phyloP scores from a whole-genome alignment of 2,888 invertebrate genomes.

The Malthinus flaveolus region DNA sequence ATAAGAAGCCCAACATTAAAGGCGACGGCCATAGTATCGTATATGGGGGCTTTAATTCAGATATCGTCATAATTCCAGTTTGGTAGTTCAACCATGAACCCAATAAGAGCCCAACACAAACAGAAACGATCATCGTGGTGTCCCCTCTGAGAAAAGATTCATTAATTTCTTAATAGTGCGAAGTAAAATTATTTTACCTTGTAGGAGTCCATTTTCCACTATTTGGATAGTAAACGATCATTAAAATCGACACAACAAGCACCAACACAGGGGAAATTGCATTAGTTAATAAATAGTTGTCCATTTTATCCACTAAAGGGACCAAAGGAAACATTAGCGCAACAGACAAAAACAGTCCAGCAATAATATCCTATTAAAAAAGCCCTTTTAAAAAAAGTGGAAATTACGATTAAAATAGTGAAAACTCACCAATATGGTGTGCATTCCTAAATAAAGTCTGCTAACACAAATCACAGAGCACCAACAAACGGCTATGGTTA shows the following conservation, averaged over 20 bases:
- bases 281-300: conserved; percentile 71
- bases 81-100: conserved; percentile 87
- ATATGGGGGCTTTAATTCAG: conserved; percentile 67
- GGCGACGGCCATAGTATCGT: conserved; percentile 78
- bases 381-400: too few species aligned
- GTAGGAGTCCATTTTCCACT: conserved; percentile 90
- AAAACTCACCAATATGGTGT: conserved; percentile 77
- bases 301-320: conserved; percentile 74
- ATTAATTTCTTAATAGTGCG: background rate
- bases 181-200: conserved; percentile 58
- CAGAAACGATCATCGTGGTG: conserved; percentile 84
- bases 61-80: conserved; percentile 68
- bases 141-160: conserved; percentile 69
- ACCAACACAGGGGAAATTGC: conserved; percentile 67
- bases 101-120: conserved; percentile 74
- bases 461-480: conserved; percentile 81
- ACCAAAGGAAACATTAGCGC: conserved; percentile 71
- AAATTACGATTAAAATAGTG: background rate
- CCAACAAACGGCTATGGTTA: conserved; percentile 65
- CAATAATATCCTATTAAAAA: conserved; percentile 76
- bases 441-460: conserved; percentile 91
- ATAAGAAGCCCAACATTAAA: conserved; percentile 67
- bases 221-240: conserved; percentile 79
- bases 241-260: conserved; percentile 65
- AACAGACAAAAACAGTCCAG: conserved; percentile 71